phyloP scores from a whole-genome alignment of 2,888 invertebrate genomes.

The Ecdyonurus torrentis region DNA sequence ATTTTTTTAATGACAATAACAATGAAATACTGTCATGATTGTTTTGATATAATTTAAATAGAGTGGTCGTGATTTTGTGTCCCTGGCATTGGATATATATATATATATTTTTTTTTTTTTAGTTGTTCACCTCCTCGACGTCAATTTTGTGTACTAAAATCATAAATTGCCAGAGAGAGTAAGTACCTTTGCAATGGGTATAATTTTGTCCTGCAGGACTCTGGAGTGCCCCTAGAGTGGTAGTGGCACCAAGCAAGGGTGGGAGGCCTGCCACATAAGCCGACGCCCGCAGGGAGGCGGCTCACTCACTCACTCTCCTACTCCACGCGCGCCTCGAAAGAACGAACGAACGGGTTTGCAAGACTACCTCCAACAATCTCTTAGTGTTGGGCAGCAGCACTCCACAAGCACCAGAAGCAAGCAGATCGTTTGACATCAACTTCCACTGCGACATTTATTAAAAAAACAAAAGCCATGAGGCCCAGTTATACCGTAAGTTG shows the following conservation, averaged over 20 bases:
- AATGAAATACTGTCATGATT: background rate
- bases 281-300: slow-evolving; percentile 1
- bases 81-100: background rate
- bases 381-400: no score
- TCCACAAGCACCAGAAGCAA: background rate
- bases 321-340: background rate
- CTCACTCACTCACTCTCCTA: background rate
- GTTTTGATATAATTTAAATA: background rate
- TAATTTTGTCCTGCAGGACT: no score
- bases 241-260: background rate
- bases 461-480: background rate
- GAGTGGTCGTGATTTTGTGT: background rate
- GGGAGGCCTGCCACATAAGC: slow-evolving; percentile 1
- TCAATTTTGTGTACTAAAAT: no score
- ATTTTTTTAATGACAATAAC: no score
- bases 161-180: background rate
- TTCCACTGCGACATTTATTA: background rate
- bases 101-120: no score
- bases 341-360: background rate
- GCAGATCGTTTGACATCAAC: background rate
- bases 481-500: background rate
- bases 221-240: background rate
- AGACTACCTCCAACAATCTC: no score
- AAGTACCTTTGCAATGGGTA: no score
- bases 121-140: no score